A percentile compares a stretch with the other conserved stretches of the same genome.
These are phyloP conservation scores for Galeopsomyia nigrocyanea DNA, from an alignment of 2,888 invertebrate genomes.

Conservation along the genomic window DNA sequence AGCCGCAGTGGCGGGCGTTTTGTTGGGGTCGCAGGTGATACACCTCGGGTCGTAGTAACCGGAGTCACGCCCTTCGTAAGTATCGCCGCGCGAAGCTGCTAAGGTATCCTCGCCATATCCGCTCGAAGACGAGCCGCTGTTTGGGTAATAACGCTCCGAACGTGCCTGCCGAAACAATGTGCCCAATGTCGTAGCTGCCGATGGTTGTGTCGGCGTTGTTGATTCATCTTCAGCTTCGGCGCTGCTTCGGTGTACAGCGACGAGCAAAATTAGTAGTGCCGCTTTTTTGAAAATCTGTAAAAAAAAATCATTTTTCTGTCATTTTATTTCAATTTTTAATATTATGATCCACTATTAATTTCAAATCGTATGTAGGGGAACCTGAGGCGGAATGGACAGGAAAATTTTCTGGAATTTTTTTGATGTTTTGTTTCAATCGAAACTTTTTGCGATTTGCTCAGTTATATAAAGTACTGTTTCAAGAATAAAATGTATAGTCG, in stretches of 20 bases:
- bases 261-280: conserved; percentile 1
- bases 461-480: too few relatives aligned
- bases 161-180: conserved; percentile 61
- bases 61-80: conserved; percentile 56
- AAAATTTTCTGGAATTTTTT: too few relatives aligned
- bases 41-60: conserved; percentile 63
- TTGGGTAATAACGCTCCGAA: conserved; percentile 58
- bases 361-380: too few relatives aligned
- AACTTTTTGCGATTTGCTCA: too few relatives aligned
- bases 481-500: too few relatives aligned
- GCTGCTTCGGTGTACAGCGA: conserved; percentile 1
- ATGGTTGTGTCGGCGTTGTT: conserved; percentile 42
- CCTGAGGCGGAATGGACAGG: too few relatives aligned
- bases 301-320: background rate
- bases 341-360: too few relatives aligned
- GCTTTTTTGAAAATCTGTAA: conserved; percentile 25
- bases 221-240: conserved; percentile 14
- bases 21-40: conserved; percentile 62
- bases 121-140: conserved; percentile 20
- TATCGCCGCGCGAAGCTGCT: conserved; percentile 30
- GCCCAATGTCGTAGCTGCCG: conserved; percentile 57
- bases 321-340: too few relatives aligned
- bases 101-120: conserved; percentile 56
- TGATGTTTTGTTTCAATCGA: too few relatives aligned
- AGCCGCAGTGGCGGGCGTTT: conserved; percentile 52